Conservation (phyloP, 2,113 vertebrate genomes). For the Phaetusa simplex region DNA sequence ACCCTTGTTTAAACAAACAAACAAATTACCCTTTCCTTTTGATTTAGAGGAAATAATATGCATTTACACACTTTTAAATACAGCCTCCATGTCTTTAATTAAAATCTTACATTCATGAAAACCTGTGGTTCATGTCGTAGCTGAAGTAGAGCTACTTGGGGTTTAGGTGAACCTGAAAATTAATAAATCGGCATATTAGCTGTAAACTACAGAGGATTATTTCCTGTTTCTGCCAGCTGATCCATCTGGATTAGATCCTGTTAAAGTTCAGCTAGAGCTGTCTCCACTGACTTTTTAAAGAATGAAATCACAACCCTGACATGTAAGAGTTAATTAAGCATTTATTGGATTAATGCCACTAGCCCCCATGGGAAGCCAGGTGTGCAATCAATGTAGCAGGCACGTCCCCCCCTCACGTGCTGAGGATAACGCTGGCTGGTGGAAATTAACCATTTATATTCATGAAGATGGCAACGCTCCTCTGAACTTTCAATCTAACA, state of each 20-base stretch:
- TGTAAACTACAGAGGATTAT: constrained; percentile 43
- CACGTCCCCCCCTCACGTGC: background rate
- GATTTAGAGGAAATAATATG: background rate
- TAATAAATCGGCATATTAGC: constrained; percentile 53
- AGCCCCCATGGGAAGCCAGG: background rate
- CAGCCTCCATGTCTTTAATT: background rate
- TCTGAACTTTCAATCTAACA: constrained; percentile 36
- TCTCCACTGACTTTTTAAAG: constrained; percentile 37
- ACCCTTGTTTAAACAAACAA: background rate
- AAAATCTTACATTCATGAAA: constrained; percentile 17
- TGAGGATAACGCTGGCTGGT: constrained; percentile 5
- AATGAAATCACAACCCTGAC: constrained; percentile 25
- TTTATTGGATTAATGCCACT: constrained; percentile 36
- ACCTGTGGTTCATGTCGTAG: background rate
- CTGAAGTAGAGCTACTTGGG: background rate
- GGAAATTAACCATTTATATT: constrained; percentile 34
- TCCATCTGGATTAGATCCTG: constrained; percentile 19
- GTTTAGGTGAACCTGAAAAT: constrained; percentile 52
- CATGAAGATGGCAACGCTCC: background rate
- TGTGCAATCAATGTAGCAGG: background rate
- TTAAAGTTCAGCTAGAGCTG: constrained; percentile 28
- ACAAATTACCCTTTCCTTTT: background rate
- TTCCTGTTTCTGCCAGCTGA: constrained; percentile 43
- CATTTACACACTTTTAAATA: constrained; percentile 1
- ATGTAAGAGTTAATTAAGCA: constrained; percentile 53